Evolutionary conservation across 2,888 invertebrate genomes (phyloP).

Genomic region (Drosophila mettleri): DNA sequence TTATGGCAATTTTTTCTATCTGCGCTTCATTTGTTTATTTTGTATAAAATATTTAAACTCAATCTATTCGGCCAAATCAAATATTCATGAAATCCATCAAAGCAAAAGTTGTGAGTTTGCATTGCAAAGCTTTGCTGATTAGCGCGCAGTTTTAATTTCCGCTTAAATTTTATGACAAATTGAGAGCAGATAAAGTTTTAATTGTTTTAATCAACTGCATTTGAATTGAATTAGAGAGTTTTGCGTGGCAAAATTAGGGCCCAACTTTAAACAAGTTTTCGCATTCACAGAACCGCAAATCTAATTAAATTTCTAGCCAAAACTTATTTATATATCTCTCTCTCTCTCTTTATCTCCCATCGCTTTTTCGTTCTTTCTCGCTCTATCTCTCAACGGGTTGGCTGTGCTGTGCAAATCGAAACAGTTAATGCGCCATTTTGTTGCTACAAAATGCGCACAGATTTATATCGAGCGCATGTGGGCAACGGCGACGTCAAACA

Average conservation of each 20-base stretch:
- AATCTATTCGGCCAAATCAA: conserved; percentile 1
- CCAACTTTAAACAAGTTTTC: conserved; percentile 21
- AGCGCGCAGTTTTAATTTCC: conserved; percentile 3
- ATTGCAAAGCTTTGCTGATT: background rate
- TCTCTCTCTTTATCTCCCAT: background rate
- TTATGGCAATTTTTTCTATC: background rate
- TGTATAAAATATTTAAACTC: conserved; percentile 16
- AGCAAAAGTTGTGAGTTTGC: background rate
- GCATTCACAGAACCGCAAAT: conserved; percentile 37
- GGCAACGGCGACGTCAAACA: conserved; percentile 12
- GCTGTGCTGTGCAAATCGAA: conserved; percentile 26
- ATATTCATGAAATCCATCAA: background rate
- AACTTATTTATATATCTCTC: conserved; percentile 15
- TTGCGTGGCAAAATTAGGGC: background rate
- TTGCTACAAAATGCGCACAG: conserved; percentile 42
- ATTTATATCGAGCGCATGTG: conserved; percentile 38
- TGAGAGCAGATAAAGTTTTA: background rate
- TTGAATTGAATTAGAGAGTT: conserved; percentile 15
- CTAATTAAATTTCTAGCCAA: conserved; percentile 52
- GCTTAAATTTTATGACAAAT: conserved; percentile 1
- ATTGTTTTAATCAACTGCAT: conserved; percentile 1
- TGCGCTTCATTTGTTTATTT: background rate
- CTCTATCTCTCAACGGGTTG: conserved; percentile 4
- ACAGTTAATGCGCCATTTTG: conserved; percentile 50
- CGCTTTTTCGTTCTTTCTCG: too few species aligned